Conservation (phyloP, 2,113 vertebrate species). For the Colaptes auratus region DNA sequence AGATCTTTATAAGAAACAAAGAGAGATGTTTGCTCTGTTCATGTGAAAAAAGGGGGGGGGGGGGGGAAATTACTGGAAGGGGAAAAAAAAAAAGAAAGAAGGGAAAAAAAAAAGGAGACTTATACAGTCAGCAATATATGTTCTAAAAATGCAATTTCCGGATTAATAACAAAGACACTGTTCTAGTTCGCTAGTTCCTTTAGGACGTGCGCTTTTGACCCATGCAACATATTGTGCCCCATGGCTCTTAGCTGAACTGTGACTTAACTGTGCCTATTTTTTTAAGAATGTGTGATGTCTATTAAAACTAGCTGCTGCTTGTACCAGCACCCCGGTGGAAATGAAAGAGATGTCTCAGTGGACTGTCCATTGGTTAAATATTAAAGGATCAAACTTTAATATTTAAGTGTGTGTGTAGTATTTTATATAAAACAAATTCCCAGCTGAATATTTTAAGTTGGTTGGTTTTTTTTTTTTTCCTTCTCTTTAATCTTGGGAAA, state of each 20-base stretch:
- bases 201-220: slow-evolving; percentile 80
- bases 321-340: slow-evolving; percentile 69
- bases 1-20: slow-evolving; percentile 44
- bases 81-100: slow-evolving; percentile 53
- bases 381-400: slow-evolving; percentile 75
- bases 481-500: slow-evolving; percentile 1
- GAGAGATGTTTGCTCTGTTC: slow-evolving; percentile 58
- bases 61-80: slow-evolving; percentile 46
- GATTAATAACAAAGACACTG: slow-evolving; percentile 83
- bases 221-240: slow-evolving; percentile 82
- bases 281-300: slow-evolving; percentile 72
- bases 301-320: slow-evolving; percentile 74
- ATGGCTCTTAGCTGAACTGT: slow-evolving; percentile 77
- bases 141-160: slow-evolving; percentile 86
- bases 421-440: slow-evolving; percentile 50
- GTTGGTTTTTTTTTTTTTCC: neutral
- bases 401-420: slow-evolving; percentile 71
- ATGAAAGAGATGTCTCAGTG: slow-evolving; percentile 68
- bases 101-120: slow-evolving; percentile 52
- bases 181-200: slow-evolving; percentile 74
- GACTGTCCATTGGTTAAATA: slow-evolving; percentile 76
- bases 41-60: neutral
- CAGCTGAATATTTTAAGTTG: slow-evolving; percentile 60
- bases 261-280: slow-evolving; percentile 75
- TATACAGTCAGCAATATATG: slow-evolving; percentile 77